A percentile compares a stretch with the other conserved stretches of the same genome.
These are phyloP conservation scores for Agonum fuliginosum DNA, from an alignment of 2,888 invertebrate species.

Conservation along the genomic window DNA sequence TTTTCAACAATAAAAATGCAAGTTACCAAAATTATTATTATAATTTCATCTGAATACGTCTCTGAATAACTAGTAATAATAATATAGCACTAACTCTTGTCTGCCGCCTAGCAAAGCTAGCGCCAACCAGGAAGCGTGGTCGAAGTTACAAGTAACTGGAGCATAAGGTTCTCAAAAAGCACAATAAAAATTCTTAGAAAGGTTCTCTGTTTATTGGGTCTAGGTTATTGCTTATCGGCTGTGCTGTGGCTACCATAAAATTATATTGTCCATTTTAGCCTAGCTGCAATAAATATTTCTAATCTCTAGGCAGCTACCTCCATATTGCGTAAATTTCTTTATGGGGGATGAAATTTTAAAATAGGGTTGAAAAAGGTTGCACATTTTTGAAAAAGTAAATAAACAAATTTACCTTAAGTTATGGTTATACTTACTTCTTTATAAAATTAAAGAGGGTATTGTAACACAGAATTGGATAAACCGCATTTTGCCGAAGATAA, in stretches of 20 bases:
- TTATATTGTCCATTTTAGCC: neutral
- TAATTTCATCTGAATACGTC: neutral
- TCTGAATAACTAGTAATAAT: neutral
- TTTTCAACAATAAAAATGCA: too few relatives aligned
- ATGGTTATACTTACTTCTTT: too few relatives aligned
- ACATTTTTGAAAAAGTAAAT: neutral
- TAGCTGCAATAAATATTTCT: constrained; percentile 24
- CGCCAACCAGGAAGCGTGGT: constrained; percentile 46
- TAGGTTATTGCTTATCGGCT: constrained; percentile 20
- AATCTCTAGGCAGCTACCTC: neutral
- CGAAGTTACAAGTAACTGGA: constrained; percentile 40
- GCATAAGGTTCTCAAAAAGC: constrained; percentile 20
- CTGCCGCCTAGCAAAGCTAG: constrained; percentile 3
- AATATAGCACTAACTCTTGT: constrained; percentile 12
- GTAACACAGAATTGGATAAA: too few relatives aligned
- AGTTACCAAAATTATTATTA: too few relatives aligned
- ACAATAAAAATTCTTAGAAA: constrained; percentile 31
- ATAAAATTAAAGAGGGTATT: too few relatives aligned
- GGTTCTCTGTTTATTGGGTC: constrained; percentile 21
- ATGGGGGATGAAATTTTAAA: constrained; percentile 3
- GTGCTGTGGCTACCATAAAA: constrained; percentile 28
- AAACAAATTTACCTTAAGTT: neutral
- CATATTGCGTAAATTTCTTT: constrained; percentile 19
- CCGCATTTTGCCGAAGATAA: too few relatives aligned
- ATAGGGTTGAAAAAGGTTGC: neutral